Base-by-base conservation (phyloP, 2,888 invertebrate species). In the Monopis laevigella region DNA sequence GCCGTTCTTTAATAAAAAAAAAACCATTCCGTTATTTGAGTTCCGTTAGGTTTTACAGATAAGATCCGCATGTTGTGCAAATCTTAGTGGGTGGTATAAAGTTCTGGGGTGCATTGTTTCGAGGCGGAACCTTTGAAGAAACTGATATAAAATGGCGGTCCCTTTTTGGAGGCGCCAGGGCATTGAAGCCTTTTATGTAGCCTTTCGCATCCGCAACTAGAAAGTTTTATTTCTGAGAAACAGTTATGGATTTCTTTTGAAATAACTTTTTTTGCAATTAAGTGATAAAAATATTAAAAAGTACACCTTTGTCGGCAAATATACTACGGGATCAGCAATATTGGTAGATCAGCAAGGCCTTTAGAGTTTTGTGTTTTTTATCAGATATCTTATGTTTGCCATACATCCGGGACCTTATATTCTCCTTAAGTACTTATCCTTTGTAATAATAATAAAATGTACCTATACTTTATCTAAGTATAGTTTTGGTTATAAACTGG, bases 91-190 rank as follows among this genome's bases (percentile, higher is more conserved):
- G 55, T 69, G 64, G 66, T 54, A 12, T 21, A 36, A 36, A 36
- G 21, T 21, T 7, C 5, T 2, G 17, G 32, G 6, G 16, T 8
- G 16, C 17, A 36, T 36, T 32, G 19, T 21, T 36, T n/a, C 19
- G 18, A 69, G 51, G 55, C 73, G 73, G 75, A 49, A 39, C 48
- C 56, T 64, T 71, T 66, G 49, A 53, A 54, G 47, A 43, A 55
- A 12, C 34, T 65, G 60, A 73, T 75, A 74, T 77, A 62, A 74
- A 73, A 62, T 54, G 58, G 62, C 70, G 74, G 74, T 51, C 41
- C 49, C 56, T 72, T 71, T 73, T 58, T 54, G 49, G 45, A 57
- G 61, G 60, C 68, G 64, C 62, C 61, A 58, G 52, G 53, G 50
- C 52, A 44, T 54, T 36, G 58, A 56, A 48, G 55, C 53, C 39